phyloP scores from a whole-genome alignment of 2,888 invertebrate genomes.

The Schizaphis graminum region DNA sequence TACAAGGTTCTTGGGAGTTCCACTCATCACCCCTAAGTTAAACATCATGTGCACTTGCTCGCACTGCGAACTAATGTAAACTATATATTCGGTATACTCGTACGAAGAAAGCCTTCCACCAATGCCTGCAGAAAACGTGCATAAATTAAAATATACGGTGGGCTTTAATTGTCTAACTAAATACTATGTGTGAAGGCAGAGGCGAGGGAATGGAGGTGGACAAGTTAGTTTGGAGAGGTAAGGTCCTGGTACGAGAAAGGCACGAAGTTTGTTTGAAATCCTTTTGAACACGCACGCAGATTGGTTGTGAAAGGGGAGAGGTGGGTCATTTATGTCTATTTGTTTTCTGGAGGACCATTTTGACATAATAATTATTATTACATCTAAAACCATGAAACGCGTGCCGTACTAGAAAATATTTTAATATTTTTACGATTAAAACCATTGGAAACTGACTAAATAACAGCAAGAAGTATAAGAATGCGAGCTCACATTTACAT shows the following conservation, averaged over 20 bases:
- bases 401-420: background rate
- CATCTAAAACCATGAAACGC: background rate
- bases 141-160: background rate
- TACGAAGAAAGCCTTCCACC: background rate
- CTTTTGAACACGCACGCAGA: background rate
- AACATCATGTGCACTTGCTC: background rate
- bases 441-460: constrained; percentile 3
- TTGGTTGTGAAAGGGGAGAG: background rate
- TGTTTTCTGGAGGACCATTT: background rate
- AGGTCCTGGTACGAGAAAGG: background rate
- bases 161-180: background rate
- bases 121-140: background rate
- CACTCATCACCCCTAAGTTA: background rate
- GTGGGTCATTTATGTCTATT: background rate
- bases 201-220: background rate
- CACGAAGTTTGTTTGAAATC: background rate
- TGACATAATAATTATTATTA: background rate
- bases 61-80: background rate
- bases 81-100: background rate
- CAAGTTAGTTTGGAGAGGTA: background rate
- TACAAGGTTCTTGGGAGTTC: background rate
- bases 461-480: background rate
- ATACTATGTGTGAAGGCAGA: background rate
- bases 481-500: background rate
- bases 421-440: constrained; percentile 42